These are phyloP conservation scores for Anoplopoma fimbria DNA, from an alignment of 2,113 vertebrate species.

Conservation along the genomic window DNA sequence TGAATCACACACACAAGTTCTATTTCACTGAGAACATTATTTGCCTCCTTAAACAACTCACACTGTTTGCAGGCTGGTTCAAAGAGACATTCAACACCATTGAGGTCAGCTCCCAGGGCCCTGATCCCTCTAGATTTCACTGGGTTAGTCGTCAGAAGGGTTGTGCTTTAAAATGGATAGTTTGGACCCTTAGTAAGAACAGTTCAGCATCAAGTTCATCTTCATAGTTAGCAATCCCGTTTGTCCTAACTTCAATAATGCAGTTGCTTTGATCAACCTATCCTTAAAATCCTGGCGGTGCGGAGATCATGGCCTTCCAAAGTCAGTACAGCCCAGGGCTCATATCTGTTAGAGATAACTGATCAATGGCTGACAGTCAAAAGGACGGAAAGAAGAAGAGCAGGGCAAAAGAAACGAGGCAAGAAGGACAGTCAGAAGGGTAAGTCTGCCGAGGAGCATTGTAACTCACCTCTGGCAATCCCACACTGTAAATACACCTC, in stretches of 20 bases:
- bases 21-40: slow-evolving; percentile 37
- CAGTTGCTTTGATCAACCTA: slow-evolving; percentile 9
- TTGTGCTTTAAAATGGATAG: slow-evolving; percentile 13
- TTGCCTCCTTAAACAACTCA: slow-evolving; percentile 33
- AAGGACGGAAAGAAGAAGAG: slow-evolving; percentile 17
- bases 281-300: neutral
- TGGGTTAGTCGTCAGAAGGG: neutral
- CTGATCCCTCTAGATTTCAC: slow-evolving; percentile 20
- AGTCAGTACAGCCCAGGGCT: neutral
- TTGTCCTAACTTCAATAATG: neutral
- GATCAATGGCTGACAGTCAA: slow-evolving; percentile 30
- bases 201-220: neutral
- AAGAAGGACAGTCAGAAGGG: slow-evolving; percentile 46
- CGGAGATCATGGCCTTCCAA: neutral
- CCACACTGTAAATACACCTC: slow-evolving; percentile 61
- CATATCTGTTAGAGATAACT: neutral
- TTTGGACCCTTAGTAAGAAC: neutral
- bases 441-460: slow-evolving; percentile 45
- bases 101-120: neutral
- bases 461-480: slow-evolving; percentile 62
- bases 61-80: slow-evolving; percentile 15
- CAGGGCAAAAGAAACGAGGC: slow-evolving; percentile 8
- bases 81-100: slow-evolving; percentile 10
- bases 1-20: slow-evolving; percentile 36
- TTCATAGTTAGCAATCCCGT: neutral